Percentiles rank a stretch among this genome's conserved stretches.
Conservation (phyloP, 2,888 invertebrate species). For the Byasa hedistus region DNA sequence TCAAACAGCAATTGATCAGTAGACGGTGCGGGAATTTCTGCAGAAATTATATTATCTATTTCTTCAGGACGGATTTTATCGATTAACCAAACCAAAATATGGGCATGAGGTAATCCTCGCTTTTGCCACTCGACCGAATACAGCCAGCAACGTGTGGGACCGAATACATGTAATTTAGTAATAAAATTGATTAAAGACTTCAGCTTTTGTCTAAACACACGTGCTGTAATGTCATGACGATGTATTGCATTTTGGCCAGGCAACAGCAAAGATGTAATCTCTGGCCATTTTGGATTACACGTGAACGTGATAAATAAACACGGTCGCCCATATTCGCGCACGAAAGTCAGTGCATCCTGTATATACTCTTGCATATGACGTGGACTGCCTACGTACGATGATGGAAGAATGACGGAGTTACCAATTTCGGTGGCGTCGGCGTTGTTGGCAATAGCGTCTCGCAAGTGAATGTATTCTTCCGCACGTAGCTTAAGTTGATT, state of each 20-base stretch:
- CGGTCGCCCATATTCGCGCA: neutral
- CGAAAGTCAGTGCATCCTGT: neutral
- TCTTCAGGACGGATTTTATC: constrained; percentile 36
- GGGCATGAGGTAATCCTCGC: constrained; percentile 35
- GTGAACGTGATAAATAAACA: neutral
- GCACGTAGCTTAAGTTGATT: constrained; percentile 37
- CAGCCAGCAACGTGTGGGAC: constrained; percentile 36
- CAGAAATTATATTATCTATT: constrained; percentile 36
- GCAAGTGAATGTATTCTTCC: constrained; percentile 39
- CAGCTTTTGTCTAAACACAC: neutral
- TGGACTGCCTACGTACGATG: constrained; percentile 32
- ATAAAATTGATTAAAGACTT: constrained; percentile 1
- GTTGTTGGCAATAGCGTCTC: constrained; percentile 38
- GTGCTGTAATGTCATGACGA: neutral
- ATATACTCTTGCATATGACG: neutral
- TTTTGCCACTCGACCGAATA: constrained; percentile 37
- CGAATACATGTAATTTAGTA: constrained; percentile 31
- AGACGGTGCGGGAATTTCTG: neutral
- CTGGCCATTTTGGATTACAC: neutral
- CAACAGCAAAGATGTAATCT: neutral
- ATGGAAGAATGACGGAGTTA: constrained; percentile 35
- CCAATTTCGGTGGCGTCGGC: constrained; percentile 42
- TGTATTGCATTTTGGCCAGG: neutral
- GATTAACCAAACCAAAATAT: constrained; percentile 35
- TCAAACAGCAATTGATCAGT: constrained; percentile 25